Conservation (phyloP, 1,140 invertebrate species). For the Proctacanthus coquilletti region DNA sequence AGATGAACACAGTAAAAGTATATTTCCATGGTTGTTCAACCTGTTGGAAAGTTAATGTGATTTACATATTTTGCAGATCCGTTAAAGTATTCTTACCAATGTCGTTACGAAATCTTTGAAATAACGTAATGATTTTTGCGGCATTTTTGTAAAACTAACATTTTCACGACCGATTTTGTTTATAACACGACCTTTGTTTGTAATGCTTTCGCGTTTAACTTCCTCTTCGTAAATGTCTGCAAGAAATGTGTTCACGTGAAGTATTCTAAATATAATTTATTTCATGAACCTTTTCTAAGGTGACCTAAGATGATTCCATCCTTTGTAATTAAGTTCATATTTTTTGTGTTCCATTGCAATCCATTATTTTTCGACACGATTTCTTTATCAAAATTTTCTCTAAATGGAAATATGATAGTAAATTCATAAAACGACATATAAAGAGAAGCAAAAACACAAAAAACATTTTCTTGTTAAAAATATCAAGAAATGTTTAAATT, state of each 20-base stretch:
- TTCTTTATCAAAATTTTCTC: too few species aligned
- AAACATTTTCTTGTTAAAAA: too few species aligned
- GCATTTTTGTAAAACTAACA: constrained; percentile 29
- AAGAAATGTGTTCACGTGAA: neutral
- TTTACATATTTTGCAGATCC: neutral
- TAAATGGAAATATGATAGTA: too few species aligned
- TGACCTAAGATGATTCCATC: neutral
- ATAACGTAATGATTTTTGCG: constrained; percentile 36
- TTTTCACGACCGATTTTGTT: constrained; percentile 26
- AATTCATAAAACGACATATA: too few species aligned
- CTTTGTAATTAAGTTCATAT: neutral
- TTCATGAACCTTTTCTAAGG: neutral
- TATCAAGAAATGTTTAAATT: too few species aligned
- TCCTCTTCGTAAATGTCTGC: constrained; percentile 3
- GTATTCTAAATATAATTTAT: neutral
- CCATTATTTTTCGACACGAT: too few species aligned
- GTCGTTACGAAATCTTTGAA: constrained; percentile 43
- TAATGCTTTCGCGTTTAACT: too few species aligned
- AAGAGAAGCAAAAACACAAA: too few species aligned
- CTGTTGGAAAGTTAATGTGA: constrained; percentile 14
- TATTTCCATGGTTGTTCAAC: constrained; percentile 44
- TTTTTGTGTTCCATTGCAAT: too few species aligned
- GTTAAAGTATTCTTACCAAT: constrained; percentile 31
- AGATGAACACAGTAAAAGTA: constrained; percentile 36
- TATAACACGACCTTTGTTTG: constrained; percentile 14